A percentile compares a stretch with the other conserved stretches of the same genome.
Evolutionary conservation across 2,797 vertebrate species (phyloP).

Genomic region (Ibycter americanus): DNA sequence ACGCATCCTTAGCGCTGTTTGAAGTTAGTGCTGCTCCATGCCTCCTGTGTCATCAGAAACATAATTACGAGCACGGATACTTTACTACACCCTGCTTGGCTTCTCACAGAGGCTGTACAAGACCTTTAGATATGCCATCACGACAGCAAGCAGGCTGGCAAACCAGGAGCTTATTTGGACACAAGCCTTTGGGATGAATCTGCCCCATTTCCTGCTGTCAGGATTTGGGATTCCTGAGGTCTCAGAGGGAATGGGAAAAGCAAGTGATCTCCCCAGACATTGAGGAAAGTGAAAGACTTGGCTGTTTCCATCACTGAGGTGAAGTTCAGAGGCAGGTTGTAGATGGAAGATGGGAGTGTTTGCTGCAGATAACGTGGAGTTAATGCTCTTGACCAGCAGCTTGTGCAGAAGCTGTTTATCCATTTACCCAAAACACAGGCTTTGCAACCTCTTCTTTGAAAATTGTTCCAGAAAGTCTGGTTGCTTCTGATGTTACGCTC

Average conservation of each 20-base stretch:
- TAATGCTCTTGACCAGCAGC: background rate
- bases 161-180: background rate
- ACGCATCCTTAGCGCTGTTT: background rate
- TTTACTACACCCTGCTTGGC: background rate
- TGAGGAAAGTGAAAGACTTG: background rate
- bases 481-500: background rate
- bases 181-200: background rate
- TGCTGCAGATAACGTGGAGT: background rate
- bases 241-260: background rate
- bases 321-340: background rate
- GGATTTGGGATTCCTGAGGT: background rate
- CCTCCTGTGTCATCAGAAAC: background rate
- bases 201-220: rapidly evolving
- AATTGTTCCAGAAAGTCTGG: background rate
- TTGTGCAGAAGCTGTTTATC: background rate
- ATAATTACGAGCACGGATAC: background rate
- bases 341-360: background rate
- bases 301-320: background rate
- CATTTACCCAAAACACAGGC: background rate
- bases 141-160: background rate
- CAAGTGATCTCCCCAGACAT: background rate
- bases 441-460: background rate
- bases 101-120: background rate
- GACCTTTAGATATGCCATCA: background rate
- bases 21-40: background rate